Conservation (phyloP, 2,888 invertebrate genomes). For the Drosophila maculinotata region DNA sequence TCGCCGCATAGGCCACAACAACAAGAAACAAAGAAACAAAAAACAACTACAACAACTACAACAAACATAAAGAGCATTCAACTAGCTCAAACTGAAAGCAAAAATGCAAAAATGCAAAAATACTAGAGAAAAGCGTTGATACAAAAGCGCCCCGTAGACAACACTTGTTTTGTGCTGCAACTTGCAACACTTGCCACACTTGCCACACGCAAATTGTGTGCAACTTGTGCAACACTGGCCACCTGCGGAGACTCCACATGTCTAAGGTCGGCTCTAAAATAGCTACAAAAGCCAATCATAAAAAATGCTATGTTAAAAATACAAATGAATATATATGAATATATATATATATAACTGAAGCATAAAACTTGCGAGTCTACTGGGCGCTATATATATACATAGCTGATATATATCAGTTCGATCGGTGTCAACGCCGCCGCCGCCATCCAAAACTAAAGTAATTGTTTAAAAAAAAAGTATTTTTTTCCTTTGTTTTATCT, state of each 20-base stretch:
- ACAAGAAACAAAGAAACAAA: slow-evolving; percentile 2
- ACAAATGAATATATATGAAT: neutral
- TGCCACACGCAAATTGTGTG: too few relatives aligned
- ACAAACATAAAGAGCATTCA: slow-evolving; percentile 23
- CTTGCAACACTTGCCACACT: slow-evolving; percentile 11
- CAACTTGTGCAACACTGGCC: slow-evolving; percentile 41
- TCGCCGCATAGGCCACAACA: too few relatives aligned
- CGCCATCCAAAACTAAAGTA: slow-evolving; percentile 48
- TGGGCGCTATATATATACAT: slow-evolving; percentile 3
- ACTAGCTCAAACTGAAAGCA: slow-evolving; percentile 25
- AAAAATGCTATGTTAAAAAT: neutral
- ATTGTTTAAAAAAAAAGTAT: slow-evolving; percentile 47
- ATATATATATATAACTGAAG: slow-evolving; percentile 4
- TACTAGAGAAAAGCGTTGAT: slow-evolving; percentile 24
- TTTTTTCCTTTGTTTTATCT: slow-evolving; percentile 31
- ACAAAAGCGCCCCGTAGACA: slow-evolving; percentile 16
- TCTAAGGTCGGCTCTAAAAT: slow-evolving; percentile 75
- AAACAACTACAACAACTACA: too few relatives aligned
- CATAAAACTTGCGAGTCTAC: slow-evolving; percentile 33
- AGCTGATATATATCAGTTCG: slow-evolving; percentile 10
- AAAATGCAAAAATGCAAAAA: slow-evolving; percentile 6
- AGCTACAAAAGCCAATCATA: neutral
- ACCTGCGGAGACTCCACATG: slow-evolving; percentile 83
- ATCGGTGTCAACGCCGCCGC: slow-evolving; percentile 32
- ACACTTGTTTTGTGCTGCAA: slow-evolving; percentile 30